Evolutionary conservation across 2,888 invertebrate species (phyloP).

Genomic region (Blera fallax): DNA sequence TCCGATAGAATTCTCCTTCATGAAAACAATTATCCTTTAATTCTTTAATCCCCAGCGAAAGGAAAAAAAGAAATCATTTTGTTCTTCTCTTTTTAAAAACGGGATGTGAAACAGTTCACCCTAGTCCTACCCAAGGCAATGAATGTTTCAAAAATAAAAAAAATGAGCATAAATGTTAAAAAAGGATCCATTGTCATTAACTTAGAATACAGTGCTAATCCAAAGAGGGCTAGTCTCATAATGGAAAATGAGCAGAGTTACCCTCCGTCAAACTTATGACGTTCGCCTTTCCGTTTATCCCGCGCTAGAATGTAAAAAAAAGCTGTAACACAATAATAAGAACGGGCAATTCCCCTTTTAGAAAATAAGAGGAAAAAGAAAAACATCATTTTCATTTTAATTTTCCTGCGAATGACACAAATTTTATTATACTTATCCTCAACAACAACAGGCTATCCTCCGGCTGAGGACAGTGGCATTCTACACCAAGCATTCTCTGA

Average conservation of each 20-base stretch:
- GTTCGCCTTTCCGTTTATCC: slow-evolving; percentile 46
- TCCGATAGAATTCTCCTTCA: slow-evolving; percentile 39
- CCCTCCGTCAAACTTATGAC: slow-evolving; percentile 67
- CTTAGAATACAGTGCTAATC: slow-evolving; percentile 65
- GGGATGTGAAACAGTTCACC: slow-evolving; percentile 21
- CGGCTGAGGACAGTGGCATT: slow-evolving; percentile 8
- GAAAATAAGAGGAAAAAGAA: slow-evolving; percentile 36
- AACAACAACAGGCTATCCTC: slow-evolving; percentile 16
- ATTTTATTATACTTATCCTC: slow-evolving; percentile 51
- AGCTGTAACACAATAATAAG: slow-evolving; percentile 33
- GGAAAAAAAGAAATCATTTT: slow-evolving; percentile 24
- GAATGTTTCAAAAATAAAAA: slow-evolving; percentile 29
- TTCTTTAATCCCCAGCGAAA: slow-evolving; percentile 64
- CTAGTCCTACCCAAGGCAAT: slow-evolving; percentile 21
- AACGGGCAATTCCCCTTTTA: slow-evolving; percentile 26
- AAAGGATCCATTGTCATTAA: slow-evolving; percentile 70
- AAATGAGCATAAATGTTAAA: slow-evolving; percentile 50
- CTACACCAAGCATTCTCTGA: not conserved
- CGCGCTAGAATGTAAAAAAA: slow-evolving; percentile 15
- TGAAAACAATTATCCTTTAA: slow-evolving; percentile 70
- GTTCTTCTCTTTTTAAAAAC: slow-evolving; percentile 23
- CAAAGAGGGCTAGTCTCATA: slow-evolving; percentile 43
- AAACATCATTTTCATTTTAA: slow-evolving; percentile 71
- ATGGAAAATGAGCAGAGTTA: slow-evolving; percentile 48
- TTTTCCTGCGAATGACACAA: slow-evolving; percentile 70